Base-by-base conservation (phyloP, 2,888 invertebrate genomes). In the Nowickia ferox region DNA sequence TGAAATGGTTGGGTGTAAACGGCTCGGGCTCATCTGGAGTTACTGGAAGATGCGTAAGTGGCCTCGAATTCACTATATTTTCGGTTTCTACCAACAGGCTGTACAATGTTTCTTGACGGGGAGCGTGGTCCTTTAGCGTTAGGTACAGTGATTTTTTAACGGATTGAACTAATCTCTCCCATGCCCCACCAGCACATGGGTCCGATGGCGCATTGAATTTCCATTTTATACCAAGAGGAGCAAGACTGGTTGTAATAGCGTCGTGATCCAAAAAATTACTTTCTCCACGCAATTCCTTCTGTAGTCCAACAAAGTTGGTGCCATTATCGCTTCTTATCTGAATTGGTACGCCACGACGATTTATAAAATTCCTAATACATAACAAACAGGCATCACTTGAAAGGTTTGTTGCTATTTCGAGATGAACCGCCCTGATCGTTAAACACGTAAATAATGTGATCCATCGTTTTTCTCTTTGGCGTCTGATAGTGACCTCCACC, bases 161-260 rank as follows among this genome's bases (percentile, higher is more conserved):
- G 1, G 82, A 87, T 44, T 76, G 87, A 0, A 88, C 80, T 0
- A 88, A 22, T 19, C 84, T 44, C n/a, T 88, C 86, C 89, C 89
- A 89, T 30, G 84, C 74, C 0, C 88, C 89, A 8, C 88, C 89
- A 68, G 86, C 87, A 17, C 68, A 57, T 2, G 87, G 88, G 22
- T 86, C 55, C 5, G 59, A 42, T n/a, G 87, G 87, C 2, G 78
- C 81, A 57, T 87, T 87, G 22, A 84, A 88, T 5, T 59, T 63
- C 86, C 85, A 87, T 22, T 81, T 61, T 1, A 84, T 71, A 4
- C 74, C 81, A 5, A 81, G 6, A 0, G 83, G 51, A 1, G 80
- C 17, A 3, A 78, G 42, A 9, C 11, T 9, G 3, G 48, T n/a
- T 3, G 44, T 65, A 38, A 82, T 44, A 5, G 9, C 13, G 9